Evolutionary conservation across 2,888 invertebrate species (phyloP), one percentile per base, ranked within the genome.

Genomic region (Coenonympha arcania): DNA sequence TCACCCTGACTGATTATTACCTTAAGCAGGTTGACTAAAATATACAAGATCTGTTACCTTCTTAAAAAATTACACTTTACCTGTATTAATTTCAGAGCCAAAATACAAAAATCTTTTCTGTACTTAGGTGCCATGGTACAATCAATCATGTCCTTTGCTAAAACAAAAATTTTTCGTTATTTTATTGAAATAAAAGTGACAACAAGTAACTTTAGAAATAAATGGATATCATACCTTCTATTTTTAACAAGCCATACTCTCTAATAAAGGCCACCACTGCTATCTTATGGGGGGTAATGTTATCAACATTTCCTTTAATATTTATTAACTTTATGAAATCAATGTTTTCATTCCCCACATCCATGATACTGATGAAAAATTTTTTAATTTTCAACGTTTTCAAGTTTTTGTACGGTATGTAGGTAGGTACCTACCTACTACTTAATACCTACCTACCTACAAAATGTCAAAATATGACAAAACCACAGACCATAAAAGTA

Each of bases 211-310:
- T 16, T 11, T 24, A 22, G 44, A 46, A n/a, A n/a, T n/a, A n/a
- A n/a, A n/a, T n/a, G n/a, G n/a, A n/a, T n/a, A n/a, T 19, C 39
- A 13, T 60, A 82, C 85, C 84, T 78, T 84, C 81, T 24, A 83
- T 72, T 74, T 89, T 89, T 61, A 91, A 86, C 61, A 90, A 79
- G 43, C 92, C 90, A 80, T 92, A 94, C 70, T 92, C 91, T 63
- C 91, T 89, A 33, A 94, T 92, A 64, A 95, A 87, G 48, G 93
- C 89, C 3, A 93, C 89, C 8, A 94, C 91, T 2, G 92, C 90
- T 60, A 95, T 88, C 88, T 94, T 93, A 65, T 94, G 93, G 1
- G 94, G 93, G 0, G 94, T 94, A 44, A 95, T 79, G 64, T 88
- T 89, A 73, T 91, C 91, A 58, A 86, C 81, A 62, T 87, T 80